Evolutionary conservation across 2,797 vertebrate genomes (phyloP).

Genomic region (Gambelia wislizenii): DNA sequence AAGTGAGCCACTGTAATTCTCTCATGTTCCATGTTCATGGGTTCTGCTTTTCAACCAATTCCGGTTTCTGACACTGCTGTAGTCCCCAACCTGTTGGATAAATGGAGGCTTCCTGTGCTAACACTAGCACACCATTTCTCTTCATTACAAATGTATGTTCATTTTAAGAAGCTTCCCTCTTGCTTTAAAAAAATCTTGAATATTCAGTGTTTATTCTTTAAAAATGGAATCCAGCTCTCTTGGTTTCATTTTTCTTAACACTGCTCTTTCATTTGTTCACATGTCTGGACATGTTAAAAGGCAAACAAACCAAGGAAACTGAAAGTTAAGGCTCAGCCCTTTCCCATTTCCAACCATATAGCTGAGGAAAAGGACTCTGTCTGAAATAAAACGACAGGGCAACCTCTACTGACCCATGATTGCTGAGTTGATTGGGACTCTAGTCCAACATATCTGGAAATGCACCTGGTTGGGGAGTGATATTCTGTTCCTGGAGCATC

Average conservation of each 20-base stretch:
- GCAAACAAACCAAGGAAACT: slow-evolving; percentile 43
- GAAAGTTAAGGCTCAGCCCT: slow-evolving; percentile 42
- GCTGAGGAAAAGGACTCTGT: slow-evolving; percentile 49
- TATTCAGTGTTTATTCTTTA: not conserved
- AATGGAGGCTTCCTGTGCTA: too few species aligned
- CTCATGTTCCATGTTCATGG: too few species aligned
- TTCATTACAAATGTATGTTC: not conserved
- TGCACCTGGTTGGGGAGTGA: too few species aligned
- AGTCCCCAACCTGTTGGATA: too few species aligned
- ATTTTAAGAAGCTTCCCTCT: not conserved
- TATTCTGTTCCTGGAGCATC: not conserved
- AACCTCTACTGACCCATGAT: not conserved
- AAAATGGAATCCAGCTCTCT: not conserved
- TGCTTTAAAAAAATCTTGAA: not conserved
- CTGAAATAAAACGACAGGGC: not conserved
- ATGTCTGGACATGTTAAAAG: slow-evolving; percentile 50
- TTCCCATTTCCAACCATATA: slow-evolving; percentile 35
- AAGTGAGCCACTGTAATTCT: too few species aligned
- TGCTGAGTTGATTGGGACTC: not conserved
- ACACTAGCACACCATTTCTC: too few species aligned
- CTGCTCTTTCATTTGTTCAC: slow-evolving; percentile 23
- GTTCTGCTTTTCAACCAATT: too few species aligned
- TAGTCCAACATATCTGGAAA: not conserved
- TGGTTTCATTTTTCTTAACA: slow-evolving; percentile 67
- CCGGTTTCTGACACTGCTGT: too few species aligned